Conservation (phyloP, 2,797 vertebrate species). For the Limnodromus scolopaceus region DNA sequence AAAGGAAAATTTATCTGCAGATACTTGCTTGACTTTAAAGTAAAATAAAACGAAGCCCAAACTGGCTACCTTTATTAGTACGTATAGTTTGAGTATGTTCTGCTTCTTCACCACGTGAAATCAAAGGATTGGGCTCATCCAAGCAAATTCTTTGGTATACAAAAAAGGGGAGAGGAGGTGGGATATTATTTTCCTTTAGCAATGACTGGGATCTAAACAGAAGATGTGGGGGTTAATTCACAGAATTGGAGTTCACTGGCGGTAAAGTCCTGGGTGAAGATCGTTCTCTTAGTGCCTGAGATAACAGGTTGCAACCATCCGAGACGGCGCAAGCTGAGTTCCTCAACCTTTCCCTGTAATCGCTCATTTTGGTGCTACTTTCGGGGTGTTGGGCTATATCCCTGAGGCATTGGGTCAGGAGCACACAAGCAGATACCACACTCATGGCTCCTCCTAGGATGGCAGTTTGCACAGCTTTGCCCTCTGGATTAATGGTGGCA, state of each 20-base stretch:
- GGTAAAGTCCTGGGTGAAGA: slow-evolving; percentile 97
- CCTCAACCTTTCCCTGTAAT: slow-evolving; percentile 94
- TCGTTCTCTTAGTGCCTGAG: slow-evolving; percentile 96
- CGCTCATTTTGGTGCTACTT: slow-evolving; percentile 93
- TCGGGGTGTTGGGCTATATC: slow-evolving; percentile 97
- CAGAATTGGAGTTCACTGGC: slow-evolving; percentile 97
- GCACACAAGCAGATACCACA: slow-evolving; percentile 97
- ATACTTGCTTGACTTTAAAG: slow-evolving; percentile 42
- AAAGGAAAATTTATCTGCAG: slow-evolving; percentile 52
- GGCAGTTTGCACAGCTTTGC: slow-evolving; percentile 96
- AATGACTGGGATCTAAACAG: slow-evolving; percentile 55
- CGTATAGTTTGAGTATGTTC: slow-evolving; percentile 9
- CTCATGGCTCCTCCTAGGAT: slow-evolving; percentile 98
- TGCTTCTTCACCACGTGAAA: slow-evolving; percentile 57
- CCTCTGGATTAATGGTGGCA: slow-evolving; percentile 89
- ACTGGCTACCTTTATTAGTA: slow-evolving; percentile 64
- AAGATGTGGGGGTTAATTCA: slow-evolving; percentile 86
- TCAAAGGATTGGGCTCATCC: slow-evolving; percentile 72
- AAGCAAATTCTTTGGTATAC: slow-evolving; percentile 89
- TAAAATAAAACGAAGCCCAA: slow-evolving; percentile 51
- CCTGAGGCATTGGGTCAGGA: slow-evolving; percentile 98
- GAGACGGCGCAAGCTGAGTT: slow-evolving; percentile 96
- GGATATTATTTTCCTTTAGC: slow-evolving; percentile 70
- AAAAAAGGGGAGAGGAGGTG: slow-evolving; percentile 68
- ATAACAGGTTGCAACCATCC: slow-evolving; percentile 96